phyloP scores from a whole-genome alignment of 2,888 invertebrate species.

The Cheiracanthium punctorium region DNA sequence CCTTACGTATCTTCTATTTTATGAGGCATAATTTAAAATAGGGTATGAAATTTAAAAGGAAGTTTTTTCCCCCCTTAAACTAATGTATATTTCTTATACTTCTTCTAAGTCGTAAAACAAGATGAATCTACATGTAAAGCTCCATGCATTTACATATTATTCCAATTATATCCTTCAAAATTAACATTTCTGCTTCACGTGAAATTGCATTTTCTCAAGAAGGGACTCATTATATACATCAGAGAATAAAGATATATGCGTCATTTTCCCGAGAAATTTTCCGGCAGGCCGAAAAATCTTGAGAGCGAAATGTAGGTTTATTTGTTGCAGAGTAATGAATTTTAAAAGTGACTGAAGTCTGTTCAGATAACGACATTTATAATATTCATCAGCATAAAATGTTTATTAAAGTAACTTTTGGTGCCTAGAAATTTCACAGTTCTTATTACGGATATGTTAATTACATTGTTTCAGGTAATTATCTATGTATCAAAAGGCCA shows the following conservation, averaged over 20 bases:
- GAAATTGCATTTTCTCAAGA: neutral
- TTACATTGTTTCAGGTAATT: too few relatives aligned
- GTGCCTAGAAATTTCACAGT: too few relatives aligned
- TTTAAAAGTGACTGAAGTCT: neutral
- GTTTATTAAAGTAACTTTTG: too few relatives aligned
- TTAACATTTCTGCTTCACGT: slow-evolving; percentile 3
- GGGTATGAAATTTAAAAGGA: too few relatives aligned
- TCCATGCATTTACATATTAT: neutral
- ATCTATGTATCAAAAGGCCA: too few relatives aligned
- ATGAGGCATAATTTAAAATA: too few relatives aligned
- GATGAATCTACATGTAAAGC: neutral
- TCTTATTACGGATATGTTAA: too few relatives aligned
- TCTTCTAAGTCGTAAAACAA: too few relatives aligned
- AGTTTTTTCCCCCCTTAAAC: too few relatives aligned
- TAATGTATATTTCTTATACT: too few relatives aligned
- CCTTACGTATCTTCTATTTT: too few relatives aligned
- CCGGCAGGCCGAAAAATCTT: neutral
- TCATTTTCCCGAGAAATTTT: neutral
- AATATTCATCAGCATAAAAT: too few relatives aligned
- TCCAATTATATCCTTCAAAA: neutral
- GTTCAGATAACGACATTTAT: neutral
- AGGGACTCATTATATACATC: neutral
- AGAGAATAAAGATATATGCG: neutral
- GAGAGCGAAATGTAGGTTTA: neutral
- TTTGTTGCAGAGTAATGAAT: neutral